Percentiles rank a stretch among this genome's conserved stretches.
These are phyloP conservation scores for Alaudala cheleensis DNA, from an alignment of 2,113 vertebrate species.

Conservation along the genomic window DNA sequence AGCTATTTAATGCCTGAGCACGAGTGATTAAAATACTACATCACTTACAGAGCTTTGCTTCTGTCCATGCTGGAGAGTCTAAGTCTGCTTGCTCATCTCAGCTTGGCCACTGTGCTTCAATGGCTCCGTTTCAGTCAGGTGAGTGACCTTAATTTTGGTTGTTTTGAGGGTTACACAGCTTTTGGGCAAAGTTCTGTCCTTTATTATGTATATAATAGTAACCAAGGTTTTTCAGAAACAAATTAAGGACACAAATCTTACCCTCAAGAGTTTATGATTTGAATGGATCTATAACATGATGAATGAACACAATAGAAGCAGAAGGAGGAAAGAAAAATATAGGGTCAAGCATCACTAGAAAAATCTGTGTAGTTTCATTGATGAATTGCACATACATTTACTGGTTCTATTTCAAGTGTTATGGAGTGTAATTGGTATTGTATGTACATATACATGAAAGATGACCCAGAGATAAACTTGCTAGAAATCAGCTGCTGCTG, in stretches of 20 bases:
- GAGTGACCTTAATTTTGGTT: not conserved
- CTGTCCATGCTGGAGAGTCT: not conserved
- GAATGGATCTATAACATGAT: slow-evolving; percentile 57
- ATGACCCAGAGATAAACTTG: slow-evolving; percentile 10
- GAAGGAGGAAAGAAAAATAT: slow-evolving; percentile 38
- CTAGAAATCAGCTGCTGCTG: not conserved
- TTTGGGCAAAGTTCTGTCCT: not conserved
- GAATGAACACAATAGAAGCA: slow-evolving; percentile 42
- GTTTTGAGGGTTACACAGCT: not conserved
- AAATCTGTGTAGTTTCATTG: slow-evolving; percentile 15
- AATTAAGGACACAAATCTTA: slow-evolving; percentile 40
- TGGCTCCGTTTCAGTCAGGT: not conserved
- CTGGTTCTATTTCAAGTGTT: slow-evolving; percentile 35
- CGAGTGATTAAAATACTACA: not conserved
- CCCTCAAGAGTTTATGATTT: slow-evolving; percentile 56
- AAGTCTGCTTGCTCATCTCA: not conserved
- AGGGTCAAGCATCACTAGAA: slow-evolving; percentile 42
- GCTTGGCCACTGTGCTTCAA: not conserved
- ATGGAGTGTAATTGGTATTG: slow-evolving; percentile 26
- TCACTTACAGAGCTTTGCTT: not conserved
- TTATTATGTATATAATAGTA: not conserved
- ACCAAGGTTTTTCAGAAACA: not conserved
- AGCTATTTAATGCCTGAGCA: not conserved
- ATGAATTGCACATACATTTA: slow-evolving; percentile 33
- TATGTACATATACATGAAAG: slow-evolving; percentile 41